phyloP scores from a whole-genome alignment of 2,113 vertebrate species.

The Neopipo cinnamomea region DNA sequence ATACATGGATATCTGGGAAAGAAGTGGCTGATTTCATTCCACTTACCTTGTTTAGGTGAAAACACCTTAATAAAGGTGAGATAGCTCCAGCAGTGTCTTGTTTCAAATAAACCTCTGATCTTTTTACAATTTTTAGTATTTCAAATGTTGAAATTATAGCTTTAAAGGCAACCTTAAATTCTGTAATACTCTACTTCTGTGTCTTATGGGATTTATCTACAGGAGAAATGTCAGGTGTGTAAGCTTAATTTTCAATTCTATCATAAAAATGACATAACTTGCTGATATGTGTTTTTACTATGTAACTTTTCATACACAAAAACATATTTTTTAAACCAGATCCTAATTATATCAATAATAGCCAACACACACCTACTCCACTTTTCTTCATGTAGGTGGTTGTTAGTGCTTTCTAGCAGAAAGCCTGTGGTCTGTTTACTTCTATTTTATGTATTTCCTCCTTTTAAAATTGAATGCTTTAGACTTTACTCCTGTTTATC shows the following conservation, averaged over 20 bases:
- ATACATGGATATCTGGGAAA: not conserved
- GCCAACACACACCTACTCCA: constrained; percentile 22
- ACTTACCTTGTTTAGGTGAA: not conserved
- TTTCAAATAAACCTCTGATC: not conserved
- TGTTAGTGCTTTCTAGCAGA: not conserved
- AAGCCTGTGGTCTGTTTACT: constrained; percentile 13
- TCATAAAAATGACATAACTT: not conserved
- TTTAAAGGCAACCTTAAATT: not conserved
- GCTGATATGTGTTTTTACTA: not conserved
- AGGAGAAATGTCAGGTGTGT: not conserved
- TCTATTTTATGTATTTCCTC: not conserved
- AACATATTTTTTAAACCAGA: not conserved
- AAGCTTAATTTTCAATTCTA: not conserved
- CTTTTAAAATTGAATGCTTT: not conserved
- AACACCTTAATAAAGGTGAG: not conserved
- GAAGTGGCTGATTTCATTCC: not conserved
- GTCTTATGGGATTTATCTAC: not conserved
- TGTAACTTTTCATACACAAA: not conserved
- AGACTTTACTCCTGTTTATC: not conserved
- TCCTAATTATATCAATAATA: constrained; percentile 24
- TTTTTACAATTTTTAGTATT: not conserved
- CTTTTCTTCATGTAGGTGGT: constrained; percentile 34
- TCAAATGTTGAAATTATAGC: not conserved
- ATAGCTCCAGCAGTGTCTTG: not conserved
- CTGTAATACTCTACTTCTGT: not conserved